phyloP scores from a whole-genome alignment of 2,888 invertebrate species.

The Colletes collaris region DNA sequence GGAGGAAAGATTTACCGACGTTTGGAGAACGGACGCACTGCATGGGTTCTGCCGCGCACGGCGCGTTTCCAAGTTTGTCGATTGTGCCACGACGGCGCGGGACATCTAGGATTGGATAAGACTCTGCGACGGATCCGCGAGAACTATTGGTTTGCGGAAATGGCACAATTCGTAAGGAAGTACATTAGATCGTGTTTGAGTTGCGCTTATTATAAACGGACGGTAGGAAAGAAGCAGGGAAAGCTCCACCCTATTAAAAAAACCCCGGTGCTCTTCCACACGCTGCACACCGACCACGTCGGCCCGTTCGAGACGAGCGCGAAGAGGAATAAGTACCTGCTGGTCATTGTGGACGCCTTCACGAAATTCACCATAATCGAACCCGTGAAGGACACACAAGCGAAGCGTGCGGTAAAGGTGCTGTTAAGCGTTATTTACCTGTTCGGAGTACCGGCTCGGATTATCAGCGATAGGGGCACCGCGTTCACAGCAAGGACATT shows the following conservation, averaged over 20 bases:
- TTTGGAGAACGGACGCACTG: too few species aligned
- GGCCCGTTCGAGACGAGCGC: constrained; percentile 12
- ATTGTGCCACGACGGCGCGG: too few species aligned
- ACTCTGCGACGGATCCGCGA: too few species aligned
- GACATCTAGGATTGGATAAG: too few species aligned
- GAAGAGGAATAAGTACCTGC: background rate
- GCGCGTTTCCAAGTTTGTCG: too few species aligned
- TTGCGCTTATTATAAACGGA: background rate
- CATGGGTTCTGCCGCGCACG: too few species aligned
- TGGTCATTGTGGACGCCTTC: constrained; percentile 11
- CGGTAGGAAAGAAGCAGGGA: background rate
- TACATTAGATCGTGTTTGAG: background rate
- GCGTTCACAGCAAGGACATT: background rate
- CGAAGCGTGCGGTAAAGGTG: background rate
- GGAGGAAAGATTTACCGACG: too few species aligned
- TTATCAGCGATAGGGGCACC: constrained; percentile 1
- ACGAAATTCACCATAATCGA: background rate
- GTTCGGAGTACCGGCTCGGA: background rate
- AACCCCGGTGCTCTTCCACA: constrained; percentile 7
- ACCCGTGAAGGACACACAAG: background rate
- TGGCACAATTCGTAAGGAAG: background rate
- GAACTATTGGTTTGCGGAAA: background rate
- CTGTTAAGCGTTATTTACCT: background rate
- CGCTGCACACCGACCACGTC: constrained; percentile 17
- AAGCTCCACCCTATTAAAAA: constrained; percentile 4